Percentiles rank a stretch among this genome's conserved stretches.
Conservation (phyloP, 2,888 invertebrate genomes). For the Lasioglossum morio region DNA sequence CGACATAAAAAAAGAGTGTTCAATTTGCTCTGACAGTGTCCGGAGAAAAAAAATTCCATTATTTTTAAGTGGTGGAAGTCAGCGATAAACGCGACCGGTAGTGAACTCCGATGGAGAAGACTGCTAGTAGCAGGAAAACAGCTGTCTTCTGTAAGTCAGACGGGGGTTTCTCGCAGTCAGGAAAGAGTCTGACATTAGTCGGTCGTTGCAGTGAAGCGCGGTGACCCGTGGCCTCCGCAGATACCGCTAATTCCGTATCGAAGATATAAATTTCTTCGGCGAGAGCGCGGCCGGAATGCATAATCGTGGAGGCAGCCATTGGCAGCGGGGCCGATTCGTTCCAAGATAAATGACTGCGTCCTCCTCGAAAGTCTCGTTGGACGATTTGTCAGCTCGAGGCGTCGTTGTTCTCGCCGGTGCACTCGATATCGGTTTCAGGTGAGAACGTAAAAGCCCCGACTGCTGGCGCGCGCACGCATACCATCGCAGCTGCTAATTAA, state of each 20-base stretch:
- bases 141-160: neutral
- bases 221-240: conserved; percentile 3
- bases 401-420: conserved; percentile 50
- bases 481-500: conserved; percentile 61
- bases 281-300: conserved; percentile 33
- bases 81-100: neutral
- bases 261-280: conserved; percentile 19
- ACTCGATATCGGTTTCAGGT: conserved; percentile 38
- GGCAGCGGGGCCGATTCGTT: conserved; percentile 29
- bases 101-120: neutral
- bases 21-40: neutral
- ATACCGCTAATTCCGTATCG: conserved; percentile 9
- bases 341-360: conserved; percentile 48
- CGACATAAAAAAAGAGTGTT: neutral
- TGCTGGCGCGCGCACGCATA: conserved; percentile 12
- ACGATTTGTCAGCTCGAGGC: conserved; percentile 65
- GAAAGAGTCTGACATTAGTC: conserved; percentile 9
- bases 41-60: neutral
- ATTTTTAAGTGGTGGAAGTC: neutral
- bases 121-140: neutral
- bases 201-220: neutral
- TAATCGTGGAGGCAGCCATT: conserved; percentile 43
- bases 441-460: conserved; percentile 36
- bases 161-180: neutral
- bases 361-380: conserved; percentile 32